These are phyloP conservation scores for Lasioglossum marginatum DNA, from an alignment of 2,888 invertebrate genomes.

Conservation along the genomic window DNA sequence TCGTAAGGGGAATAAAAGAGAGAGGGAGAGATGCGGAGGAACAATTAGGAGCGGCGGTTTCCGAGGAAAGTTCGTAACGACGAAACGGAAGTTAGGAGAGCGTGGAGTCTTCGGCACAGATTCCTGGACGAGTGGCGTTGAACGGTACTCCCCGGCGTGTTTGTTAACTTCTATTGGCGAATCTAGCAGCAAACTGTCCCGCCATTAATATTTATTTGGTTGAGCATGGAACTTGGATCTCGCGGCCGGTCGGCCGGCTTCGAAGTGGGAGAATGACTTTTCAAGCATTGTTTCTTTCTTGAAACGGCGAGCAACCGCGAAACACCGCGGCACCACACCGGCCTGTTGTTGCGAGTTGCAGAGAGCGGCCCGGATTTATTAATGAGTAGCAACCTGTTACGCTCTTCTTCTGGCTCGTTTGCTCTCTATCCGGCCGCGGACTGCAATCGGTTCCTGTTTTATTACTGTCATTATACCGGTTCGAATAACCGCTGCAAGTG, in stretches of 20 bases:
- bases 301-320: not conserved
- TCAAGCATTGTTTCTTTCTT: slow-evolving; percentile 31
- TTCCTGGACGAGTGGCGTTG: slow-evolving; percentile 33
- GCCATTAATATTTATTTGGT: slow-evolving; percentile 73
- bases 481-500: not conserved
- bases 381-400: slow-evolving; percentile 60
- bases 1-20: not conserved
- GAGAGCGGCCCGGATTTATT: slow-evolving; percentile 51
- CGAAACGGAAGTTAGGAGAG: slow-evolving; percentile 61
- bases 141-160: slow-evolving; percentile 56
- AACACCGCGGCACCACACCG: not conserved
- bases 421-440: slow-evolving; percentile 1
- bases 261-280: slow-evolving; percentile 20
- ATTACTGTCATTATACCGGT: slow-evolving; percentile 12
- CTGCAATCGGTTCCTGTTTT: slow-evolving; percentile 10
- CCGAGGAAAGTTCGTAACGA: slow-evolving; percentile 56
- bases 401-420: slow-evolving; percentile 31
- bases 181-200: slow-evolving; percentile 64
- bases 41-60: slow-evolving; percentile 39
- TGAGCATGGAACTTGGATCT: slow-evolving; percentile 18
- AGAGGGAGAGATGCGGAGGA: not conserved
- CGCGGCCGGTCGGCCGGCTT: not conserved
- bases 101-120: slow-evolving; percentile 57
- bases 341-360: slow-evolving; percentile 26
- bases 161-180: slow-evolving; percentile 64